Base-by-base conservation (phyloP, 2,888 invertebrate species). In the Acleris cristana region DNA sequence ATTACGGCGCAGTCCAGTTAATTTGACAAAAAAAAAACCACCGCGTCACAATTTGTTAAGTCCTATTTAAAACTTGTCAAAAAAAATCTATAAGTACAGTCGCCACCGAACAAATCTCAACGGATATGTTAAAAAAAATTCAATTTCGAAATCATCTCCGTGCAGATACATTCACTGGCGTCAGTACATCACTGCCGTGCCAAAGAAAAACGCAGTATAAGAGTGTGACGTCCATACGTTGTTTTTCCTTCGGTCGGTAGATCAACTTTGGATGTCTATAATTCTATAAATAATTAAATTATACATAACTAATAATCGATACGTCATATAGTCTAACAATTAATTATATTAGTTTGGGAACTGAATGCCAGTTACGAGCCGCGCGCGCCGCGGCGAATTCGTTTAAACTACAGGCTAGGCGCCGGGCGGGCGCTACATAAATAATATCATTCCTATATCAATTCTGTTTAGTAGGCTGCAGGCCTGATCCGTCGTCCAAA, bases 281-380 rank as follows among this genome's bases (percentile, higher is more conserved):
- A 61, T 52, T 51, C 51, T 66, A 66, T 66, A 66, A 66, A 66
- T 65, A 65, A 65, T 66, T 62, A 66, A 57, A 66, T 57, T 52
- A 61, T 52, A 65, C 51, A 62, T 56, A 66, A 61, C 52, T 66
- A 66, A 57, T 61, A 66, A 66, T 66, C 61, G 56, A 66, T 57
- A 61, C 66, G 8, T 19, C 55, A 55, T 56, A 62, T 62, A 57
- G 30, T 34, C 51, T 57, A 66, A 51, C 55, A 65, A 62, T 66
- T 61, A 60, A 65, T 65, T 65, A 61, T 51, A 61, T 7, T 64
- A 64, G 51, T 45, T 48, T 52, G 66, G 66, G 18, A 66, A 62
- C 66, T 66, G 66, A 66, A 66, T 66, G 56, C 66, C 66, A 61
- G 61, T 61, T 56, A 66, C 61, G 55, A 40, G 58, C n/a, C 26